Conservation (phyloP, 2,888 invertebrate species). For the Ophion ellenae region DNA sequence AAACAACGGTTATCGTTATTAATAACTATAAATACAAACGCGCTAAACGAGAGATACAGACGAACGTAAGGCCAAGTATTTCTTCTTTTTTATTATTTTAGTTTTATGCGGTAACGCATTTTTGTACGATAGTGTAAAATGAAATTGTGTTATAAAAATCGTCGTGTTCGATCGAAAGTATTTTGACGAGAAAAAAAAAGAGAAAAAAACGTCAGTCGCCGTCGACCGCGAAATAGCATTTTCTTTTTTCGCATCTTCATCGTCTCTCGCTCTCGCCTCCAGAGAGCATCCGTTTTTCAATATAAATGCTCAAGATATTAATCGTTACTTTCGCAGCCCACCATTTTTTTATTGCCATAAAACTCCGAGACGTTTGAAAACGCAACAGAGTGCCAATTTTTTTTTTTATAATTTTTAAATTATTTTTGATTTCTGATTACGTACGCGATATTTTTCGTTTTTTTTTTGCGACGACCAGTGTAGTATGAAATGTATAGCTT, state of each 20-base stretch:
- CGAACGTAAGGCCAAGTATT: conserved; percentile 17
- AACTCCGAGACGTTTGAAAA: conserved; percentile 45
- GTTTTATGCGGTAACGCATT: conserved; percentile 6
- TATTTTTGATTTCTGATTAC: conserved; percentile 3
- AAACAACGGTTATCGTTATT: conserved; percentile 72
- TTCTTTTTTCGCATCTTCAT: conserved; percentile 9
- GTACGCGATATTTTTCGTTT: conserved; percentile 22
- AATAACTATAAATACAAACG: conserved; percentile 39
- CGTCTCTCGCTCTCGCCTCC: conserved; percentile 18
- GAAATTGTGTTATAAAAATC: conserved; percentile 27
- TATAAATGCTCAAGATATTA: conserved; percentile 16
- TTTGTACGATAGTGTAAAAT: conserved; percentile 30
- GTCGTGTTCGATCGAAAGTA: conserved; percentile 23
- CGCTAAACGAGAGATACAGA: conserved; percentile 15
- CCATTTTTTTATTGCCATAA: conserved; percentile 60
- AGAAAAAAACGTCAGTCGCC: conserved; percentile 9
- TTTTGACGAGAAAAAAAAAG: conserved; percentile 27
- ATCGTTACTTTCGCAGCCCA: conserved; percentile 33
- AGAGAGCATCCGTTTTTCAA: conserved; percentile 6
- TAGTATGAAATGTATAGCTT: neutral
- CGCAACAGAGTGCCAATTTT: conserved; percentile 9
- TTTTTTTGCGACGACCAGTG: conserved; percentile 8
- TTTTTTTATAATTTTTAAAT: conserved; percentile 3
- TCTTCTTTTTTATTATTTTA: conserved; percentile 2
- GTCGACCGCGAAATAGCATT: conserved; percentile 47